phyloP scores from a whole-genome alignment of 2,888 invertebrate species.

The Cynaeus angustus region DNA sequence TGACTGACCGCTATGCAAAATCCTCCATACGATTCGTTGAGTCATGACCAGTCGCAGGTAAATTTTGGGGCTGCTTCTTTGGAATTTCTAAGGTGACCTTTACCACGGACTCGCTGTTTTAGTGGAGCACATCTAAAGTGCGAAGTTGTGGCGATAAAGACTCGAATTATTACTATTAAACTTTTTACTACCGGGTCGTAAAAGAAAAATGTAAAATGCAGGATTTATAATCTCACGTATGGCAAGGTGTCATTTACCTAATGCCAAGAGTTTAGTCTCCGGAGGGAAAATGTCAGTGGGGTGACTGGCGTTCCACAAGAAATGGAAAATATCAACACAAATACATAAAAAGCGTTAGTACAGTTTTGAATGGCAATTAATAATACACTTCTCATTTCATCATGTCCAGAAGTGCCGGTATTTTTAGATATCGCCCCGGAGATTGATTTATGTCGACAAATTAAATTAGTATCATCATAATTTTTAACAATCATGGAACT shows the following conservation, averaged over 20 bases:
- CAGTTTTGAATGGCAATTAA: too few relatives aligned
- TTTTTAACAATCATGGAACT: conserved; percentile 18
- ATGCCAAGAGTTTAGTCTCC: conserved; percentile 32
- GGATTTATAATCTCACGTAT: conserved; percentile 38
- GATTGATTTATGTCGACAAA: conserved; percentile 12
- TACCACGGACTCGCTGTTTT: conserved; percentile 3
- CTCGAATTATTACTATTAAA: conserved; percentile 8
- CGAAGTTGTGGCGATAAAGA: conserved; percentile 33
- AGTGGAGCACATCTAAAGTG: conserved; percentile 20
- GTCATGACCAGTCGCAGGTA: conserved; percentile 28
- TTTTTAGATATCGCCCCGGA: background rate
- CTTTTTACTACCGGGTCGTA: conserved; percentile 24
- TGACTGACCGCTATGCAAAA: conserved; percentile 11
- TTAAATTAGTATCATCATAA: conserved; percentile 13
- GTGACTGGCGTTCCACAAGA: conserved; percentile 7
- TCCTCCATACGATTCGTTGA: conserved; percentile 9
- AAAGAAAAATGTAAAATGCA: conserved; percentile 36
- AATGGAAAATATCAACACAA: too few relatives aligned
- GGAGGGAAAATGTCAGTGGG: conserved; percentile 26
- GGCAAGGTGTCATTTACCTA: conserved; percentile 37
- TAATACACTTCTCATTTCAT: too few relatives aligned
- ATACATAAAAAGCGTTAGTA: too few relatives aligned
- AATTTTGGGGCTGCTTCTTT: conserved; percentile 26
- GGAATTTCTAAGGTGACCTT: conserved; percentile 28
- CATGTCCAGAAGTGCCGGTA: too few relatives aligned